Conservation (phyloP, 2,797 vertebrate genomes). For the Distichodus sexfasciatus region DNA sequence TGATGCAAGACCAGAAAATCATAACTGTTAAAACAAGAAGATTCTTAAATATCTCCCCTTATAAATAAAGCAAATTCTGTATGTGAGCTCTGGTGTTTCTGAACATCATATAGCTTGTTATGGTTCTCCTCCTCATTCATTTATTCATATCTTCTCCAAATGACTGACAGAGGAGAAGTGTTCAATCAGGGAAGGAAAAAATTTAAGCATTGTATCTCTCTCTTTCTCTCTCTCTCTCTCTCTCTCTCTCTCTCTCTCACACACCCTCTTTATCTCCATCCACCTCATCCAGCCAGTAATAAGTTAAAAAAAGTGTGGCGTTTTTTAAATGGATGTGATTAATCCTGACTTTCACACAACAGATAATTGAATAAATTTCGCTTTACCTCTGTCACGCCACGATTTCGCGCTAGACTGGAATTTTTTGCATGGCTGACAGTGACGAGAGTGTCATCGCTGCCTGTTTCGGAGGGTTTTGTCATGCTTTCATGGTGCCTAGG, state of each 20-base stretch:
- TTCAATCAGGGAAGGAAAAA: not conserved
- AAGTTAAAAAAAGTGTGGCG: conserved; percentile 14
- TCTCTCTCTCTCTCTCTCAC: conserved; percentile 31
- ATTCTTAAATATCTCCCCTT: not conserved
- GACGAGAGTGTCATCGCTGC: not conserved
- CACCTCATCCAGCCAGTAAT: no score
- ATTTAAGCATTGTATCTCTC: conserved; percentile 64
- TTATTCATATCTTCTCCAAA: conserved; percentile 57
- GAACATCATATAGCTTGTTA: conserved; percentile 51
- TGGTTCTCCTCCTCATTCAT: conserved; percentile 59
- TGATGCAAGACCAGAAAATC: no score
- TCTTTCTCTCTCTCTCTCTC: conserved; percentile 62
- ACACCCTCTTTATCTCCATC: not conserved
- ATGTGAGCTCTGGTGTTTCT: conserved; percentile 30
- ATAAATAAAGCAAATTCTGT: conserved; percentile 2
- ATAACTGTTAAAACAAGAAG: no score
- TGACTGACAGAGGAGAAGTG: conserved; percentile 38
- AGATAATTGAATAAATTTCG: conserved; percentile 60
- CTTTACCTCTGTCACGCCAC: conserved; percentile 46
- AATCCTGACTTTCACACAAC: conserved; percentile 52
- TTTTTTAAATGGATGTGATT: conserved; percentile 56
- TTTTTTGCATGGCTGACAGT: not conserved
- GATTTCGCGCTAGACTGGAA: not conserved
- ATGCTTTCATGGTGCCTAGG: not conserved
- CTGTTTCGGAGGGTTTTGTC: not conserved